Base-by-base conservation (phyloP, 2,797 vertebrate species). In the Salmo trutta region DNA sequence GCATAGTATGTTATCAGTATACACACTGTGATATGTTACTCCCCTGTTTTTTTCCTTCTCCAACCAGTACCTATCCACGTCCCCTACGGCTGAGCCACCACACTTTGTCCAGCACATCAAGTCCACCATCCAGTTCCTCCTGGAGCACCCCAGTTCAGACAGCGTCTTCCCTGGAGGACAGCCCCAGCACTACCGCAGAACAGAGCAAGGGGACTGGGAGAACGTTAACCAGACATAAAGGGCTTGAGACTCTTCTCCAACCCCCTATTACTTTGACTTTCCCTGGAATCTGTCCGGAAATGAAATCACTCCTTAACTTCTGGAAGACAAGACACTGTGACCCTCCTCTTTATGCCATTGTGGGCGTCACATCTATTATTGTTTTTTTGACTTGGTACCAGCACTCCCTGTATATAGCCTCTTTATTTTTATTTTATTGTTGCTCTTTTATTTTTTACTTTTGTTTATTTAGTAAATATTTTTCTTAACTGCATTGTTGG, bases 81-180 rank as follows among this genome's bases (percentile, higher is more conserved):
- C 98, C 0, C 98, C 98, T 4, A 81, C 93, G 87, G 98, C 97
- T 0, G 98, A 99, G 84, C 97, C 97, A 0, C 96, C 97, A 0
- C 96, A 99, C 87, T 99, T 99, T 73, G 95, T 98, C 80, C 93
- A 95, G 59, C 96, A 98, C 87, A 96, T 98, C 74, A 95, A 97
- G 90, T 94, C 96, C 73, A 96, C 97, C 29, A 93, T 99, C 81
- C 91, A 85, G 73, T 98, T 97, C 91, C 91, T 99, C 52, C 94
- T 97, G 85, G 93, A 95, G 31, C 93, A 98, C 81, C 97, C 97
- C 0, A 93, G 87, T 81, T 88, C 96, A 1, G 91, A 94, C 0
- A 87, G 83, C 56, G 90, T 98, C 81, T 99, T 99, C 82, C 96
- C 97, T 0, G 95, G 91, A 65, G 94, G 94, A 68, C 96, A 95